Percentiles rank a stretch among this genome's conserved stretches.
Conservation (phyloP, 2,888 invertebrate species). For the Mythimna ferrago region DNA sequence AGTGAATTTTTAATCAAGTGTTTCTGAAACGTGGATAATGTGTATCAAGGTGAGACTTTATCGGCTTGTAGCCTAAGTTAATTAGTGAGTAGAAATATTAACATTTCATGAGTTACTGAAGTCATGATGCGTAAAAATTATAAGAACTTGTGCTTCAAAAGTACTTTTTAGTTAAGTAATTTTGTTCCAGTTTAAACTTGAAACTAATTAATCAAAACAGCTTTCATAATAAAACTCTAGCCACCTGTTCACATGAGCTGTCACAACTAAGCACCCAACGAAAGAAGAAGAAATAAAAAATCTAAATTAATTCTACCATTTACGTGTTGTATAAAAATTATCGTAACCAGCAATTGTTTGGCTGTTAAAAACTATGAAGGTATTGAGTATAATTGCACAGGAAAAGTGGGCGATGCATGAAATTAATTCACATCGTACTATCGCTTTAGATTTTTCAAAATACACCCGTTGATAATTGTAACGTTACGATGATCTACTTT, state of each 20-base stretch:
- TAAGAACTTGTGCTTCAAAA: not conserved
- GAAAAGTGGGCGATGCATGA: slow-evolving; percentile 77
- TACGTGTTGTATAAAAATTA: slow-evolving; percentile 67
- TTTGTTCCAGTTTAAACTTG: not conserved
- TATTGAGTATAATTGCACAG: slow-evolving; percentile 77
- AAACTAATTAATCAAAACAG: slow-evolving; percentile 35
- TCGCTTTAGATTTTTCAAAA: slow-evolving; percentile 59
- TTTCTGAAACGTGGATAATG: slow-evolving; percentile 21
- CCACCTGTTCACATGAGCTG: slow-evolving; percentile 46
- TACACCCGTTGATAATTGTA: slow-evolving; percentile 54
- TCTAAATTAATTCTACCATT: slow-evolving; percentile 71
- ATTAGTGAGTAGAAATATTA: not conserved
- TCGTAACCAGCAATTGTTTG: slow-evolving; percentile 72
- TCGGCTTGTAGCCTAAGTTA: not conserved
- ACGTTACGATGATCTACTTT: slow-evolving; percentile 58
- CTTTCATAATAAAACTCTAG: slow-evolving; percentile 2
- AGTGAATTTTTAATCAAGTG: slow-evolving; percentile 32
- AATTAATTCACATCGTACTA: slow-evolving; percentile 75
- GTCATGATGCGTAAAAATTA: not conserved
- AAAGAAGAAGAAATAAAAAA: slow-evolving; percentile 50
- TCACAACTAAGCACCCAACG: slow-evolving; percentile 25
- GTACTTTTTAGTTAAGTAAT: not conserved
- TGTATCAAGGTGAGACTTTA: slow-evolving; percentile 28
- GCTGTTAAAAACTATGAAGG: slow-evolving; percentile 73
- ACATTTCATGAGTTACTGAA: not conserved